Conservation (phyloP, 2,797 vertebrate species). For the Amblyopsis hoosieri region DNA sequence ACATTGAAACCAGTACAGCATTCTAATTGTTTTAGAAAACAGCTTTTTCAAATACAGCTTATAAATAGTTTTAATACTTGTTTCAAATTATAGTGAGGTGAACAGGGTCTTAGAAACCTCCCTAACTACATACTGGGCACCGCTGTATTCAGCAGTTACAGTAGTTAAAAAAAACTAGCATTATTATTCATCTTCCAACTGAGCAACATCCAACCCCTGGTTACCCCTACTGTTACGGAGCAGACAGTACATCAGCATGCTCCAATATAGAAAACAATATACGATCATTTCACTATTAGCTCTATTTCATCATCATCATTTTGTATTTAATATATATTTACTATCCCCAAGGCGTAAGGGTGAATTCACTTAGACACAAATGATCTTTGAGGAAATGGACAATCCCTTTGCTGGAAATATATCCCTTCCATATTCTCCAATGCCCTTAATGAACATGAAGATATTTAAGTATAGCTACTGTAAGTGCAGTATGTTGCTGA, state of each 20-base stretch:
- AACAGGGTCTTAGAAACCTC: conserved; percentile 61
- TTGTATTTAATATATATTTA: conserved; percentile 62
- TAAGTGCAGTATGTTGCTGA: conserved; percentile 60
- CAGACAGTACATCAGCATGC: conserved; percentile 65
- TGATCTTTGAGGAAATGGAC: conserved; percentile 52
- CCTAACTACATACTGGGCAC: conserved; percentile 64
- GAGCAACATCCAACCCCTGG: conserved; percentile 50
- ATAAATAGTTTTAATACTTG: not conserved
- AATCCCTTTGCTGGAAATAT: conserved; percentile 42
- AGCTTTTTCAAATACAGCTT: not conserved
- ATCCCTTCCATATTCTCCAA: conserved; percentile 30
- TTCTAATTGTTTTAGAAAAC: not conserved
- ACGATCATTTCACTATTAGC: conserved; percentile 56
- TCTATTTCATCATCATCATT: conserved; percentile 41
- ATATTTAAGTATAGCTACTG: conserved; percentile 36
- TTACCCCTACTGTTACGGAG: conserved; percentile 60
- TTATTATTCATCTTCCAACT: conserved; percentile 51
- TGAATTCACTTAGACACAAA: conserved; percentile 59
- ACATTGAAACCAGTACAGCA: not conserved
- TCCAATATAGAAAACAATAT: conserved; percentile 71
- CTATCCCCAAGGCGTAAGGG: conserved; percentile 71
- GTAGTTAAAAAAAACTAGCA: conserved; percentile 73
- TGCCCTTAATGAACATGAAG: conserved; percentile 58
- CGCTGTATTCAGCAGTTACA: conserved; percentile 54
- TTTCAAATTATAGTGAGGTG: conserved; percentile 45